Conservation (phyloP, 1,140 invertebrate genomes). For the Metopolophium dirhodum region DNA sequence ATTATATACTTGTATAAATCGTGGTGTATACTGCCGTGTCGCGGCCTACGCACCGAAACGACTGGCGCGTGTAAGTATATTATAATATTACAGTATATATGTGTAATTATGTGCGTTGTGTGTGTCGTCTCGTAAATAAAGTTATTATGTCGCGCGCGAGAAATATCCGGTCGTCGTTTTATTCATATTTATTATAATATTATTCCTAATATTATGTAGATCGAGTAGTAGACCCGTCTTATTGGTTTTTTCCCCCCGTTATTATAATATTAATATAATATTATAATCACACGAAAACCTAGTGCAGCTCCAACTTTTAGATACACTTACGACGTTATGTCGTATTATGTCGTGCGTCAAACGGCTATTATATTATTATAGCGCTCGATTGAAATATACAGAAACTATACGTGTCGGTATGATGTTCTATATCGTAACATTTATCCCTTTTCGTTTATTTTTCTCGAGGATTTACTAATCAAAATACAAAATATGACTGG, state of each 20-base stretch:
- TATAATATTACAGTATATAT: neutral
- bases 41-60: slow-evolving; percentile 34
- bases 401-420: neutral
- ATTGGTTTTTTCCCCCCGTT: neutral
- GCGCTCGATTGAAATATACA: neutral
- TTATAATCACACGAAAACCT: neutral
- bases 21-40: neutral
- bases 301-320: neutral
- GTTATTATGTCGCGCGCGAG: slow-evolving; percentile 24
- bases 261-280: neutral
- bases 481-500: neutral
- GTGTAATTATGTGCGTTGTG: neutral
- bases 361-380: neutral
- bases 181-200: slow-evolving; percentile 1
- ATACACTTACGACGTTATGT: neutral
- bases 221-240: neutral
- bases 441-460: neutral
- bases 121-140: neutral
- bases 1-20: neutral
- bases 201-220: neutral
- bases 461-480: neutral
- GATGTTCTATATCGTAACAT: neutral
- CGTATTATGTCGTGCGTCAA: neutral
- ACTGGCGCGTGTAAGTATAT: neutral
- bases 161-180: neutral